Evolutionary conservation across 2,113 vertebrate genomes (phyloP), one percentile per base, ranked within the genome.

Genomic region (Apistogramma diplotaenia): DNA sequence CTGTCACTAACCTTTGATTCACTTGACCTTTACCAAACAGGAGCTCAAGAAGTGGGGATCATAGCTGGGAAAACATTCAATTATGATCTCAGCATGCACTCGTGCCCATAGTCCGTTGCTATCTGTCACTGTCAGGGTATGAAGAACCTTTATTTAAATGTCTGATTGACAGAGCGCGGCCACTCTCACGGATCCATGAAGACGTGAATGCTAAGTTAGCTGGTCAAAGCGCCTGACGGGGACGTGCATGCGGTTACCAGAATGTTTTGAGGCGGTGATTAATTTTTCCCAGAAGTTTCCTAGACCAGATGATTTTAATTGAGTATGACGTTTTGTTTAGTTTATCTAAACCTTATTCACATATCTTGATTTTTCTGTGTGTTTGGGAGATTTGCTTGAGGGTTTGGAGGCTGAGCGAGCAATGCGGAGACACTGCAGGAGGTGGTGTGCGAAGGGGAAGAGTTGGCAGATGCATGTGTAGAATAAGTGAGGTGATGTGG

Each of bases 61-160:
- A 16, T 37, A 25, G 33, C 72, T 72, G 70, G 78, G 72, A 60
- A 82, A 82, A 78, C 57, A 59, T 56, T 72, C 37, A 9, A 25
- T 59, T 65, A 51, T 83, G 71, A 78, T 81, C 79, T 83, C 81
- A 62, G 65, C 19, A 67, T 57, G 70, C 33, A 31, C 51, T 57
- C 33, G 25, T 86, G 62, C 49, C 1, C 6, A 70, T 9, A 70
- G 43, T 49, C 40, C 27, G 65, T 49, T n/a, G 19, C 49, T 51
- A 51, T 29, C 40, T 70, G 43, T 43, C 16, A 29, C 25, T 43
- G 1, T 51, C 25, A 70, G 43, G 43, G 40, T 49, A 49, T 29
- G 46, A 43, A 16, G 65, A 70, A 51, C 65, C 43, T 70, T 70
- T 70, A 70, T 13, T 43, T 19, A 70, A 70, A 70, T 51, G 43